Evolutionary conservation across 2,888 invertebrate species (phyloP), one percentile per base, ranked within the genome.

Genomic region (Archips crataeganus): DNA sequence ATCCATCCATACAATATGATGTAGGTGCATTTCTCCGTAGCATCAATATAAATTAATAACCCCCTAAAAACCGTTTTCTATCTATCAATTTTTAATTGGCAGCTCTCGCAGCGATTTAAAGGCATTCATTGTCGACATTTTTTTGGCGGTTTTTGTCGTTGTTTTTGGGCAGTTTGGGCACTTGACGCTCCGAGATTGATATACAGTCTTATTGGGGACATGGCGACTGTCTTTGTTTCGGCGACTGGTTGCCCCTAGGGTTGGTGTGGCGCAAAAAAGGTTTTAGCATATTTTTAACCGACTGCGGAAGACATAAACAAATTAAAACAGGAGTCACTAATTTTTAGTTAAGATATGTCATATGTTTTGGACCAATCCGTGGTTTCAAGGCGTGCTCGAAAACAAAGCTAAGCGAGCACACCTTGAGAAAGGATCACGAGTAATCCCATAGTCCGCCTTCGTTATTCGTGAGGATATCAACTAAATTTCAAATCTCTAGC

Each of bases 71-170:
- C 85, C 80, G 79, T 80, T 80, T 87, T 86, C 85, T 88, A 90
- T 92, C 90, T 93, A 93, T 94, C 91, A 94, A 91, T 92, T 91
- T 94, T 93, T 94, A 94, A 94, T 94, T 94, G 94, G 94, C 94
- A 94, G 90, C 90, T 94, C 89, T 89, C 91, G 90, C 91, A 93
- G 89, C 91, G 89, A 89, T 90, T 90, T 92, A 93, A 92, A 89
- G 87, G 88, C 68, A 87, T 85, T 93, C 93, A 91, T 90, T 92
- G 92, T 92, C 87, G 90, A 90, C 88, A 84, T 84, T 84, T 90
- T 91, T 92, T 93, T 91, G 89, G 84, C 79, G 77, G 78, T 93
- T 91, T 93, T 87, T 88, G 84, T 80, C 78, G 76, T 81, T 81
- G 85, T 92, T 93, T 94, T 93, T 94, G 90, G 89, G 86, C 81